These are phyloP conservation scores for Diadegma fenestrale DNA, from an alignment of 2,888 invertebrate species.

Conservation along the genomic window DNA sequence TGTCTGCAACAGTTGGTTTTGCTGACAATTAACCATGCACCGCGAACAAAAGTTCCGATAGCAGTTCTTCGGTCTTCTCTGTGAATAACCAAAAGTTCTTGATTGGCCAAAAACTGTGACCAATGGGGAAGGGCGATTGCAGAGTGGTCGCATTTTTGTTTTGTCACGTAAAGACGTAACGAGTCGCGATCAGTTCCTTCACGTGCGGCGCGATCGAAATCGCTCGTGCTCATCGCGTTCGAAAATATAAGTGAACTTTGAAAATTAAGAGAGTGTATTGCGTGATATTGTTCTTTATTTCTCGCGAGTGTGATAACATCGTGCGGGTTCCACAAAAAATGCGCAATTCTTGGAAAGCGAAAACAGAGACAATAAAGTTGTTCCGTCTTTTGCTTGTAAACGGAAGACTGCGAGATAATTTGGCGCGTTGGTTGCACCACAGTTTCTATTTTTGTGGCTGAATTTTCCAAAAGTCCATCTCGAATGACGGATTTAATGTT, in stretches of 20 bases:
- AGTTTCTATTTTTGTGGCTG: neutral
- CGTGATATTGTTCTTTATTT: conserved; percentile 20
- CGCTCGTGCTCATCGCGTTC: neutral
- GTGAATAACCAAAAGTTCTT: no score
- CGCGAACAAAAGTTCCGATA: no score
- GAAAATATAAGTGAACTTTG: neutral
- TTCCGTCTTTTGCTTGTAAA: neutral
- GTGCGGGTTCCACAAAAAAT: neutral
- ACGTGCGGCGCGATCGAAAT: neutral
- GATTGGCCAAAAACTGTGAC: no score
- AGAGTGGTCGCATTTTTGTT: neutral
- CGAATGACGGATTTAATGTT: neutral
- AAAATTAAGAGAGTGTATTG: neutral
- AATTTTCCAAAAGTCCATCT: neutral
- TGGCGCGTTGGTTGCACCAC: neutral
- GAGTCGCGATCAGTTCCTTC: neutral
- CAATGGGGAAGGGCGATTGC: neutral
- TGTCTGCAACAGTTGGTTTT: no score
- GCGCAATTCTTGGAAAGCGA: conserved; percentile 1
- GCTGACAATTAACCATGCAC: no score
- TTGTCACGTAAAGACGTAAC: neutral
- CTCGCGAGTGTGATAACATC: conserved; percentile 14
- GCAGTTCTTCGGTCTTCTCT: no score
- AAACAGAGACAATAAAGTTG: neutral
- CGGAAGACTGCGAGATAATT: conserved; percentile 13